Evolutionary conservation across 2,113 vertebrate species (phyloP).

Genomic region (Thamnophis sirtalis): DNA sequence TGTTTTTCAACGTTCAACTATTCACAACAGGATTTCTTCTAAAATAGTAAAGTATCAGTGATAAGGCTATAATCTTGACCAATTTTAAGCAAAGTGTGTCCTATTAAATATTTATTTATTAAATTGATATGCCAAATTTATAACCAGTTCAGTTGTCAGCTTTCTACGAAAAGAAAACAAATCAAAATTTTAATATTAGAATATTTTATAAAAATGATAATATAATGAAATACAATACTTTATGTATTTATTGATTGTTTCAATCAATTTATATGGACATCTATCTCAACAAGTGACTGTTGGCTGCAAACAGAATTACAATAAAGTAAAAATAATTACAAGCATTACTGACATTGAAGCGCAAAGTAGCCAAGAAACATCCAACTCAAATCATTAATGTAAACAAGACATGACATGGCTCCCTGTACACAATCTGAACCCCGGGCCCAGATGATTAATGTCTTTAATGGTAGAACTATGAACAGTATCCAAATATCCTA

Average conservation of each 20-base stretch:
- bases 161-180: neutral
- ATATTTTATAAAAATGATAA: neutral
- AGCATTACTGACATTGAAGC: neutral
- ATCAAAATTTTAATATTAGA: neutral
- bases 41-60: conserved; percentile 13
- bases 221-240: neutral
- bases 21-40: conserved; percentile 16
- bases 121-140: neutral
- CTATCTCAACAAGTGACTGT: neutral
- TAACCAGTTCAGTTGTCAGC: neutral
- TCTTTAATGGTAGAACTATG: neutral
- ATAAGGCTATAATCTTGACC: neutral
- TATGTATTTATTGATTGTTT: neutral
- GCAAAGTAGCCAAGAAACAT: neutral
- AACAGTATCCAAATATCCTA: neutral
- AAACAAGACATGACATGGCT: neutral
- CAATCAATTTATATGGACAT: neutral
- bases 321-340: neutral
- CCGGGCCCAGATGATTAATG: neutral
- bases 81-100: neutral
- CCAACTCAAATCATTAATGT: neutral
- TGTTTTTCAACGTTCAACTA: conserved; percentile 20
- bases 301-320: neutral
- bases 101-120: neutral
- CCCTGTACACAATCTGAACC: neutral